Conservation (phyloP, 2,888 invertebrate genomes). For the Cephus nigrinus region DNA sequence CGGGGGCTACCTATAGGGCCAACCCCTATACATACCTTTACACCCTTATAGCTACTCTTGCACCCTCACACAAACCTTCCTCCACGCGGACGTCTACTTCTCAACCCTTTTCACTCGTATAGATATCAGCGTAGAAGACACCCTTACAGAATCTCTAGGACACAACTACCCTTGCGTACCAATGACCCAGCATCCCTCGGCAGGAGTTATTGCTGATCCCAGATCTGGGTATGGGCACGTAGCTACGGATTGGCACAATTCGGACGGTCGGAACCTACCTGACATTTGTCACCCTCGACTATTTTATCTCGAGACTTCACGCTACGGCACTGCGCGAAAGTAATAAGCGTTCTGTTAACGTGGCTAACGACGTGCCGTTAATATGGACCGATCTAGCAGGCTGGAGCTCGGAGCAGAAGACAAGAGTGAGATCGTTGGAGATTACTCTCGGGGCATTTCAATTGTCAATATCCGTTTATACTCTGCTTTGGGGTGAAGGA, state of each 20-base stretch:
- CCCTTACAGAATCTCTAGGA: not conserved
- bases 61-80: not conserved
- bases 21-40: constrained; percentile 7
- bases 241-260: constrained; percentile 8
- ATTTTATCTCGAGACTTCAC: constrained; percentile 18
- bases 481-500: not conserved
- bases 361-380: constrained; percentile 27
- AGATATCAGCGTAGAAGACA: not conserved
- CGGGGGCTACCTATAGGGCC: constrained; percentile 32
- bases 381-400: constrained; percentile 31
- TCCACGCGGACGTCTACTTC: not conserved
- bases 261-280: constrained; percentile 24
- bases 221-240: constrained; percentile 8
- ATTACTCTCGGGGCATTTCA: constrained; percentile 44
- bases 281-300: constrained; percentile 33
- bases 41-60: constrained; percentile 7
- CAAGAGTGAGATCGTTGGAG: constrained; percentile 43
- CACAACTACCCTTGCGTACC: not conserved
- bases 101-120: not conserved
- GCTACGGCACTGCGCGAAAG: not conserved
- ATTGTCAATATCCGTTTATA: constrained; percentile 45
- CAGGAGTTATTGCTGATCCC: constrained; percentile 5
- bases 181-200: not conserved
- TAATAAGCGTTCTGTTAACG: constrained; percentile 12
- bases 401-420: not conserved